phyloP scores from a whole-genome alignment of 1,140 invertebrate species.

The Drosophila pachea region DNA sequence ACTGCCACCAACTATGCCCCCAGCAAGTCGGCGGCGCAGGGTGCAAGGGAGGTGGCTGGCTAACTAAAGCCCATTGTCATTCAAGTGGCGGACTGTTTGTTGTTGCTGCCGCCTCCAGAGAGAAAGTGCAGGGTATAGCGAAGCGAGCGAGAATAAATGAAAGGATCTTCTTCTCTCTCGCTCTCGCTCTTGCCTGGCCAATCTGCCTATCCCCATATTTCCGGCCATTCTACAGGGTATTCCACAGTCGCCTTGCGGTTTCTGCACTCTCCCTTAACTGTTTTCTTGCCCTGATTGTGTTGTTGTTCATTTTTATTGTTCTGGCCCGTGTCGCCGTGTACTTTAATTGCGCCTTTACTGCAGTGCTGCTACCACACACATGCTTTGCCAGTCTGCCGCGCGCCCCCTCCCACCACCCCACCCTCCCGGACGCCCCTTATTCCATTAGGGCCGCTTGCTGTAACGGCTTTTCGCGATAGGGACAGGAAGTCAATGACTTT shows the following conservation, averaged over 20 bases:
- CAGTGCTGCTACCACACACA: constrained; percentile 51
- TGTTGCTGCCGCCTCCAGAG: not conserved
- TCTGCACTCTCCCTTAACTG: not conserved
- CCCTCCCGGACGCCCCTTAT: not conserved
- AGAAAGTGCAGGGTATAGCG: constrained; percentile 13
- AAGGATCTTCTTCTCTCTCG: no score
- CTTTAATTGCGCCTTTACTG: constrained; percentile 67
- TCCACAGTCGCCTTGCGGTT: not conserved
- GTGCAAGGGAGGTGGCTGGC: not conserved
- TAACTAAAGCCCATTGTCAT: constrained; percentile 11
- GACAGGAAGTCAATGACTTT: constrained; percentile 71
- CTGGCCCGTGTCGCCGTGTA: constrained; percentile 57
- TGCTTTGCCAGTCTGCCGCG: constrained; percentile 5
- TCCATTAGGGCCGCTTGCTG: not conserved
- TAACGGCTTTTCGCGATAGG: constrained; percentile 22
- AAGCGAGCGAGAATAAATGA: no score
- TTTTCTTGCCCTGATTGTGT: constrained; percentile 50
- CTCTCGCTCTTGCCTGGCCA: no score
- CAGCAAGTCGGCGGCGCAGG: constrained; percentile 1
- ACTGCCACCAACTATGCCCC: constrained; percentile 48
- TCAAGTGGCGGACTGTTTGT: constrained; percentile 7
- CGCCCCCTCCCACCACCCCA: not conserved
- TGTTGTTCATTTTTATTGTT: constrained; percentile 55
- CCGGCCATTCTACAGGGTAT: not conserved
- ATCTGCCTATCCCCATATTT: not conserved